Evolutionary conservation across 2,797 vertebrate genomes (phyloP).

Genomic region (Amniataba percoides): DNA sequence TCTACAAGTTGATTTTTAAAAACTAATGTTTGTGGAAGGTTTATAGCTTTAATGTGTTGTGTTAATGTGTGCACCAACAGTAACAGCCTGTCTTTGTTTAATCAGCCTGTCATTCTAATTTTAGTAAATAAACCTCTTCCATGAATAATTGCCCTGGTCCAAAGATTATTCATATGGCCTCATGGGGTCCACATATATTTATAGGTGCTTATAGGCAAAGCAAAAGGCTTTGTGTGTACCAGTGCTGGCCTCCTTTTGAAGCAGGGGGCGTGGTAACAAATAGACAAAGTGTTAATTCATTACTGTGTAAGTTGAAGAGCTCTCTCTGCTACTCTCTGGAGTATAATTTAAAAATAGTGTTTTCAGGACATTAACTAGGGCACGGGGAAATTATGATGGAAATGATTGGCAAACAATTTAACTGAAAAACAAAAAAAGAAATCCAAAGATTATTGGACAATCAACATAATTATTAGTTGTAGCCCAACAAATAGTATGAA

Average conservation of each 20-base stretch:
- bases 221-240: background rate
- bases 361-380: too few species aligned
- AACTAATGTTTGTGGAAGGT: background rate
- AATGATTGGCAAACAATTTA: too few species aligned
- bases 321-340: background rate
- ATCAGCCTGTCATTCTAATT: background rate
- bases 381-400: too few species aligned
- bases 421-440: too few species aligned
- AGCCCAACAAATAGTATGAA: too few species aligned
- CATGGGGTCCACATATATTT: background rate
- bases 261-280: background rate
- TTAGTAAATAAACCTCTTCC: constrained; percentile 13
- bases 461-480: too few species aligned
- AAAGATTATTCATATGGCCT: constrained; percentile 21
- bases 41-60: background rate
- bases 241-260: background rate
- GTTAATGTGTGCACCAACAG: constrained; percentile 2
- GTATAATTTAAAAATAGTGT: too few species aligned
- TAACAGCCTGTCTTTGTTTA: background rate
- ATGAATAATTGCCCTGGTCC: background rate
- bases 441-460: too few species aligned
- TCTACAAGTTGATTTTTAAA: background rate
- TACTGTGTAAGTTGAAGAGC: background rate
- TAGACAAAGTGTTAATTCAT: background rate
- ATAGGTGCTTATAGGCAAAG: background rate